Evolutionary conservation across 2,113 vertebrate species (phyloP).

Genomic region (Thamnophis sirtalis): DNA sequence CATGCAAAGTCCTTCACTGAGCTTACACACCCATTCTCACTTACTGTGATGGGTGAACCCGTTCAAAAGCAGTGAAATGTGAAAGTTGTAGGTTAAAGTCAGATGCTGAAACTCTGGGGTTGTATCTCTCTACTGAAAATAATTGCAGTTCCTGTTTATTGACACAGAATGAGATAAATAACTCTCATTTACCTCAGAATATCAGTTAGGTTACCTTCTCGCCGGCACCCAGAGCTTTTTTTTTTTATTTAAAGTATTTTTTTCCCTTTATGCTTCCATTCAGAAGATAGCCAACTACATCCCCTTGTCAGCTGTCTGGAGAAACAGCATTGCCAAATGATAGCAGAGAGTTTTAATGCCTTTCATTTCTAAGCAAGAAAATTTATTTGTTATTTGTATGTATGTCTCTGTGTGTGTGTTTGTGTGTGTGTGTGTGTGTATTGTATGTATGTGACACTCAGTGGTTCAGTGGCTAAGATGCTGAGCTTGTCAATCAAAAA

Average conservation of each 20-base stretch:
- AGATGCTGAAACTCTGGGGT: neutral
- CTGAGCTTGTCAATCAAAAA: too few relatives aligned
- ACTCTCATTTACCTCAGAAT: neutral
- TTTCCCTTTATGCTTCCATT: neutral
- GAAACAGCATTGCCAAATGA: neutral
- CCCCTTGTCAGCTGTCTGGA: neutral
- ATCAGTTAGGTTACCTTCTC: neutral
- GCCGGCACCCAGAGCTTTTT: neutral
- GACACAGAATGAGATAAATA: neutral
- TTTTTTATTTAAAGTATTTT: neutral
- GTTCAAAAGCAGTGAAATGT: neutral
- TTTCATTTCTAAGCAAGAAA: neutral
- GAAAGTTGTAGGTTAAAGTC: neutral
- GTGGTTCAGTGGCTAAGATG: too few relatives aligned
- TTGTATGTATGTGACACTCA: too few relatives aligned
- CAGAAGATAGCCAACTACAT: neutral
- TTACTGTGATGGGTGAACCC: neutral
- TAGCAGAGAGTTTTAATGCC: neutral
- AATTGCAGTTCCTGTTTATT: neutral
- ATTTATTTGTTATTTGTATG: too few relatives aligned
- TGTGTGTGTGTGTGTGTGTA: too few relatives aligned
- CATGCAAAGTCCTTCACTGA: neutral
- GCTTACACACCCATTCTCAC: neutral
- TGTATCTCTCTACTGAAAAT: neutral
- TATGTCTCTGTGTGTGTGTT: too few relatives aligned